Percentiles rank a stretch among this genome's conserved stretches.
Evolutionary conservation across 1,140 invertebrate species (phyloP).

Genomic region (Dendroctonus valens): DNA sequence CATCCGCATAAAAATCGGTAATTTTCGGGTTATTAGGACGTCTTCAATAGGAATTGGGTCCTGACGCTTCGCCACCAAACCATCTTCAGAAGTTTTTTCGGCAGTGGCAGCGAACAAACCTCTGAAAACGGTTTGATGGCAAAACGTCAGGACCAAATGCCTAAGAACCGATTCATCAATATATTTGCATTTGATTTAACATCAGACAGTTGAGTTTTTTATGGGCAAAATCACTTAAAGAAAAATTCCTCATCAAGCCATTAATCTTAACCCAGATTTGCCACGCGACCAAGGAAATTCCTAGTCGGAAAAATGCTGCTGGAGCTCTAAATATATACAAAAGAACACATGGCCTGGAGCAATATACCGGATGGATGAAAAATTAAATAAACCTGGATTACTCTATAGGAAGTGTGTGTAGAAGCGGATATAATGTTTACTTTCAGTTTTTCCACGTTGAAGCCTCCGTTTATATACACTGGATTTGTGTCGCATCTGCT

Average conservation of each 20-base stretch:
- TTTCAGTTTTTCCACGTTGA: conserved; percentile 20
- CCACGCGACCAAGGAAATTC: conserved; percentile 13
- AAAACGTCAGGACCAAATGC: too few relatives aligned
- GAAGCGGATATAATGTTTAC: conserved; percentile 27
- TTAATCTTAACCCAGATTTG: neutral
- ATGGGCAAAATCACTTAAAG: neutral
- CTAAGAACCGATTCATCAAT: too few relatives aligned
- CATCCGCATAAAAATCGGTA: too few relatives aligned
- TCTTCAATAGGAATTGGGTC: too few relatives aligned
- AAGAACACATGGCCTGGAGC: conserved; percentile 24
- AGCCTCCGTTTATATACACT: conserved; percentile 10
- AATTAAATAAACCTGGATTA: conserved; percentile 27
- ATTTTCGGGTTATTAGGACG: too few relatives aligned
- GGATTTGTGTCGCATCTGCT: conserved; percentile 5
- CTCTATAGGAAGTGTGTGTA: conserved; percentile 25
- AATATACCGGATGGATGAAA: conserved; percentile 25
- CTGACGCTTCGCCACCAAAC: too few relatives aligned
- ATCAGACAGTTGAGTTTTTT: too few relatives aligned
- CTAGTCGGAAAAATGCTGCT: conserved; percentile 3
- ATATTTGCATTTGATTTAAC: too few relatives aligned
- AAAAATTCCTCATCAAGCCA: neutral
- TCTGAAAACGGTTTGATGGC: too few relatives aligned
- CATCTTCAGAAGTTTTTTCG: too few relatives aligned
- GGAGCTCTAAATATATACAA: conserved; percentile 27
- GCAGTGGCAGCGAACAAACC: too few relatives aligned